Conservation (phyloP, 2,888 invertebrate genomes). For the Netelia virgata region DNA sequence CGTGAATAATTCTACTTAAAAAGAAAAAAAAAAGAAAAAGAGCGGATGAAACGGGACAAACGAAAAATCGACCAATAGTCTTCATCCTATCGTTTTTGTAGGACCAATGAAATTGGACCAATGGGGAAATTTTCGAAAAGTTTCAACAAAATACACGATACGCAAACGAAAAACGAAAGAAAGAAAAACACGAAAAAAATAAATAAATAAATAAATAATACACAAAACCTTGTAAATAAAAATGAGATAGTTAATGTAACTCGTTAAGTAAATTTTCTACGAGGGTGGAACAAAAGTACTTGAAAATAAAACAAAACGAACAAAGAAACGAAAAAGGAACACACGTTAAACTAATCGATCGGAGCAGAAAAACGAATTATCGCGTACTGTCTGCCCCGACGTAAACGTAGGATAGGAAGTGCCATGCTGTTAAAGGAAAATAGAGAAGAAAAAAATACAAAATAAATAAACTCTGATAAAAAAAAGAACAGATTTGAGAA, state of each 20-base stretch:
- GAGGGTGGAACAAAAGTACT: constrained; percentile 64
- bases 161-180: constrained; percentile 62
- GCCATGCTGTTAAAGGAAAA: constrained; percentile 81
- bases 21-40: too few relatives aligned
- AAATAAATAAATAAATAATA: constrained; percentile 61
- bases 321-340: constrained; percentile 1
- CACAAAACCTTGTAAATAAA: constrained; percentile 72
- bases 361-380: constrained; percentile 36
- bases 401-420: constrained; percentile 82
- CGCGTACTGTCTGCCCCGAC: constrained; percentile 58
- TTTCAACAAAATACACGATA: constrained; percentile 72
- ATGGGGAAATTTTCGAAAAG: constrained; percentile 71
- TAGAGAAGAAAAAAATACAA: constrained; percentile 64
- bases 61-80: constrained; percentile 41
- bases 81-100: constrained; percentile 73
- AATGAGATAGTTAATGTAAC: constrained; percentile 47
- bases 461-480: constrained; percentile 26
- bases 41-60: neutral
- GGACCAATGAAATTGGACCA: constrained; percentile 80
- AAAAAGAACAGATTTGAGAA: constrained; percentile 30
- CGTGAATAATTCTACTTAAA: constrained; percentile 66
- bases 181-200: constrained; percentile 61
- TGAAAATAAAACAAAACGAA: constrained; percentile 57
- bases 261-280: constrained; percentile 56
- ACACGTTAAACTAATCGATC: constrained; percentile 54